Percentiles rank a stretch among this genome's conserved stretches.
These are phyloP conservation scores for Myrmecophaga tridactyla DNA, from an alignment of 2,113 vertebrate species.

Conservation along the genomic window DNA sequence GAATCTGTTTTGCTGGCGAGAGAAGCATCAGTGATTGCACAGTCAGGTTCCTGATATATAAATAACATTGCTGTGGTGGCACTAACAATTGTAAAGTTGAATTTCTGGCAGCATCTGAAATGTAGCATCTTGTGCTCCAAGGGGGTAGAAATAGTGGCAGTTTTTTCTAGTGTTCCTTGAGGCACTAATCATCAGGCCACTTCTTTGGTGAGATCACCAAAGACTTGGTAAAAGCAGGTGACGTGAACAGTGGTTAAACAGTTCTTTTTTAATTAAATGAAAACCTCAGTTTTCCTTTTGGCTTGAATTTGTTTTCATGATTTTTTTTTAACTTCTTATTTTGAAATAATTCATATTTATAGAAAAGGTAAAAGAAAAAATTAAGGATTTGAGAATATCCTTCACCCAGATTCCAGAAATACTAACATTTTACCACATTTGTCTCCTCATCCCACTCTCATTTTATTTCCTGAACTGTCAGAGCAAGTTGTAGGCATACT, in stretches of 20 bases:
- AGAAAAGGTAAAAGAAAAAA: neutral
- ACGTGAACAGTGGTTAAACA: neutral
- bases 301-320: neutral
- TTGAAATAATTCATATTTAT: neutral
- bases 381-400: neutral
- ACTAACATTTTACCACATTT: neutral
- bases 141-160: neutral
- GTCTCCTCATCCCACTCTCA: neutral
- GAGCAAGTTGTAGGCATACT: neutral
- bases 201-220: neutral
- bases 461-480: neutral
- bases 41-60: neutral
- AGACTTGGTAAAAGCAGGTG: neutral
- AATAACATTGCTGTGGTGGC: neutral
- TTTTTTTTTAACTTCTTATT: neutral
- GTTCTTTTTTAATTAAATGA: neutral
- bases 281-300: slow-evolving; percentile 2
- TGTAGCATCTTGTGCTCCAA: neutral
- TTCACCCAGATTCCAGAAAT: neutral
- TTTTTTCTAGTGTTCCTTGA: neutral
- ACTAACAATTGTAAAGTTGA: neutral
- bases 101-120: neutral
- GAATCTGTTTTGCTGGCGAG: neutral
- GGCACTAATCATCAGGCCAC: neutral
- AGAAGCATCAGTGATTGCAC: neutral